Conservation (phyloP, 2,888 invertebrate species). For the Hypomecis atomaria region DNA sequence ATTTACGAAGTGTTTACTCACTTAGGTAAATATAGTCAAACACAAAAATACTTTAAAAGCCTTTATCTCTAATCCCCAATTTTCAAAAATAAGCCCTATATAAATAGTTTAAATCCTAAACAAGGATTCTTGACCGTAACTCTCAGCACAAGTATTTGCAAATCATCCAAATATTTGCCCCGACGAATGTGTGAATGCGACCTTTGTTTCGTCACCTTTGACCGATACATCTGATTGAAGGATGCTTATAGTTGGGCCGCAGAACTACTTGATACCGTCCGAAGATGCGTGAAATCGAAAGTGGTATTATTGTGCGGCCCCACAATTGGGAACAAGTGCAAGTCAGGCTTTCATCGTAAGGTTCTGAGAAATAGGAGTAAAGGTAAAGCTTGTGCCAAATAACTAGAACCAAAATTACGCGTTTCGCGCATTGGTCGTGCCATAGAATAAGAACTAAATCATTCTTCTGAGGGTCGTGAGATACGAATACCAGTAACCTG, state of each 20-base stretch:
- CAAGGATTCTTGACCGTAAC: conserved; percentile 20
- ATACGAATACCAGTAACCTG: too few relatives aligned
- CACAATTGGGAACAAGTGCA: neutral
- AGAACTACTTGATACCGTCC: conserved; percentile 9
- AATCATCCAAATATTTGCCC: conserved; percentile 27
- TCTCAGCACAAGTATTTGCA: conserved; percentile 22
- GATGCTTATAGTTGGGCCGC: neutral
- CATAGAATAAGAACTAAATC: too few relatives aligned
- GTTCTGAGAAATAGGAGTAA: too few relatives aligned
- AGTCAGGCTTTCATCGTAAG: too few relatives aligned
- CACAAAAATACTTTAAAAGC: too few relatives aligned
- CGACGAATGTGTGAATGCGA: conserved; percentile 19
- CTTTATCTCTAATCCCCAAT: neutral
- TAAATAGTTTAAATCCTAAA: conserved; percentile 22
- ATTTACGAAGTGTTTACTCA: too few relatives aligned
- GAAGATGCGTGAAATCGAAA: conserved; percentile 4
- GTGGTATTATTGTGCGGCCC: neutral
- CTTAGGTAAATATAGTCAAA: too few relatives aligned
- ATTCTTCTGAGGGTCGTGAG: too few relatives aligned
- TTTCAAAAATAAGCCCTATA: neutral
- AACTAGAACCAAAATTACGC: too few relatives aligned
- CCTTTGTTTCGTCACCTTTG: conserved; percentile 26
- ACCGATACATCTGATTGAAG: conserved; percentile 34
- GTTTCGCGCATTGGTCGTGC: too few relatives aligned
- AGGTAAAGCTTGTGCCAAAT: too few relatives aligned